phyloP scores from a whole-genome alignment of 2,888 invertebrate genomes.

The Hirtodrosophila histrioides region DNA sequence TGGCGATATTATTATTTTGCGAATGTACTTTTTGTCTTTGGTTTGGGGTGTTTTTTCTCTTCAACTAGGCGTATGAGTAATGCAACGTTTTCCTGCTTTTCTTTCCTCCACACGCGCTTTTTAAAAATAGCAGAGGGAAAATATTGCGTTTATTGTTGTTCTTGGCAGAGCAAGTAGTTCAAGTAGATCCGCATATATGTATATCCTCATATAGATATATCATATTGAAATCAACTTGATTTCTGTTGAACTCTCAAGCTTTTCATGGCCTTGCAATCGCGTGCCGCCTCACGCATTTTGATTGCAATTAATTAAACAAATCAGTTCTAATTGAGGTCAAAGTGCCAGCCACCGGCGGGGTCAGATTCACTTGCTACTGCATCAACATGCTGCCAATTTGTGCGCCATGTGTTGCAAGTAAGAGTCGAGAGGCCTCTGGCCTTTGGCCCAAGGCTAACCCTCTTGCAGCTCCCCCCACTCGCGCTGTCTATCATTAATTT shows the following conservation, averaged over 20 bases:
- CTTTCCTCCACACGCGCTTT: constrained; percentile 25
- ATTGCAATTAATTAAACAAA: constrained; percentile 65
- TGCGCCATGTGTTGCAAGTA: constrained; percentile 6
- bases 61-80: constrained; percentile 69
- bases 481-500: constrained; percentile 37
- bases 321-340: constrained; percentile 63
- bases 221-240: constrained; percentile 37
- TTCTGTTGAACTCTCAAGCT: constrained; percentile 35
- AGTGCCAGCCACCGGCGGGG: constrained; percentile 9
- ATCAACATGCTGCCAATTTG: constrained; percentile 11
- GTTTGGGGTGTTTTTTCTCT: constrained; percentile 8
- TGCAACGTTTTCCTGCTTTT: constrained; percentile 10
- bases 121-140: constrained; percentile 46
- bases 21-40: constrained; percentile 29
- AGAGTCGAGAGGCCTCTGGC: constrained; percentile 5
- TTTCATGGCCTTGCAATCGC: constrained; percentile 21
- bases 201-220: constrained; percentile 1
- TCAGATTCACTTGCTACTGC: not conserved
- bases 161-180: constrained; percentile 45
- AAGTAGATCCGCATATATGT: not conserved
- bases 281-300: constrained; percentile 41
- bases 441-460: constrained; percentile 3
- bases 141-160: constrained; percentile 34
- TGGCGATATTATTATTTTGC: constrained; percentile 25
- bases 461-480: constrained; percentile 6